Conservation (phyloP, 2,113 vertebrate genomes). For the Semicossyphus pulcher region DNA sequence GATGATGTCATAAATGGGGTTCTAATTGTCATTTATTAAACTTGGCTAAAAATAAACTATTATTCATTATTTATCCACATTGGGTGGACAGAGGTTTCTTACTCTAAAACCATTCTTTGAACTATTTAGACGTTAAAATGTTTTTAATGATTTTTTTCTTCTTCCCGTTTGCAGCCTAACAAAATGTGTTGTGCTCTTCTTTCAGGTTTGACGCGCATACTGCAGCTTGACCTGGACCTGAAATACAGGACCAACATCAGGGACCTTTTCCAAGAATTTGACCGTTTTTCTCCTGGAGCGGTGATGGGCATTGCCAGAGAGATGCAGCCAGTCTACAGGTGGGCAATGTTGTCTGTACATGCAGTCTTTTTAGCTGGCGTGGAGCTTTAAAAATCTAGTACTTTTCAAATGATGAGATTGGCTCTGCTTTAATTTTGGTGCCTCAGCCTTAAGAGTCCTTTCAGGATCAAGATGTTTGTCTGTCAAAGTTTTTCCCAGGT, state of each 20-base stretch:
- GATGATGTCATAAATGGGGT: background rate
- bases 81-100: background rate
- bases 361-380: background rate
- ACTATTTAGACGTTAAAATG: background rate
- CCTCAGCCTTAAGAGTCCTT: background rate
- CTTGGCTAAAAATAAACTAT: background rate
- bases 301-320: slow-evolving; percentile 93
- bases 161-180: background rate
- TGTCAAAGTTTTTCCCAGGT: background rate
- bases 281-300: slow-evolving; percentile 87
- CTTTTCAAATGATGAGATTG: background rate
- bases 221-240: slow-evolving; percentile 96
- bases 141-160: background rate
- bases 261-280: slow-evolving; percentile 94
- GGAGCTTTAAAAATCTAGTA: background rate
- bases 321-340: slow-evolving; percentile 99
- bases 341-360: background rate
- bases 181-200: slow-evolving; percentile 33
- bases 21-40: background rate
- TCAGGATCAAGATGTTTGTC: too few relatives aligned
- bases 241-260: slow-evolving; percentile 93
- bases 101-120: background rate
- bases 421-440: background rate
- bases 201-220: slow-evolving; percentile 88
- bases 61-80: background rate